Base-by-base conservation (phyloP, 2,113 vertebrate genomes). In the Chunga burmeisteri region DNA sequence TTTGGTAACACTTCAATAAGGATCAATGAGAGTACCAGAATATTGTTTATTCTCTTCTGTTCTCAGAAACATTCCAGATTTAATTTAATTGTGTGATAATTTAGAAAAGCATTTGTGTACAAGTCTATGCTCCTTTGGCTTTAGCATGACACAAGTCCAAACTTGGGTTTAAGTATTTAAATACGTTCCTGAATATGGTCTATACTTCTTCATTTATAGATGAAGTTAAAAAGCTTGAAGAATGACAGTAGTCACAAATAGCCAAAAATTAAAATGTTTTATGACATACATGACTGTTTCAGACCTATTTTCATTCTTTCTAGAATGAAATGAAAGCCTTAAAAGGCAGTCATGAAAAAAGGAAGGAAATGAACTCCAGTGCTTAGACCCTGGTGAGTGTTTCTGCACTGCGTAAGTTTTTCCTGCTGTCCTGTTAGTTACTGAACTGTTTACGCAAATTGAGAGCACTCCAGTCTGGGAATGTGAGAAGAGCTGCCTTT, bases 401-500 rank as follows among this genome's bases (percentile, higher is more conserved):
- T 91, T 94, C 74, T 80, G 23, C n/a, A 42, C 17, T 82, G 78
- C 8, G 40, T 94, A 75, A 32, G 56, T 88, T 94, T 91, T 90
- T 96, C 86, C 84, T 85, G 59, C 49, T 80, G 90, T 90, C 90
- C 81, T 66, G 36, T 94, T 96, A 94, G 50, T 95, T 97, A 93
- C 78, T 86, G 53, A 90, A 82, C 85, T 94, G 62, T 79, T 96
- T 96, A 96, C 95, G 90, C 62, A 91, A 90, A 93, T 42, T 80
- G 82, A 75, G 87, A 94, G 27, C 0, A 0, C 46, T 96, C 36
- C 53, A 96, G 87, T 26, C 81, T 83, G 71, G 38, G 74, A 93
- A 90, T 53, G 53, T 92, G 81, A 85, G 61, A 93, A 90, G n/a
- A 61, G 7, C 49, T 90, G 66, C 36, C 49, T 96, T 95, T 91